These are phyloP conservation scores for Laticauda laticaudata DNA, from an alignment of 2,113 vertebrate species.

Conservation along the genomic window DNA sequence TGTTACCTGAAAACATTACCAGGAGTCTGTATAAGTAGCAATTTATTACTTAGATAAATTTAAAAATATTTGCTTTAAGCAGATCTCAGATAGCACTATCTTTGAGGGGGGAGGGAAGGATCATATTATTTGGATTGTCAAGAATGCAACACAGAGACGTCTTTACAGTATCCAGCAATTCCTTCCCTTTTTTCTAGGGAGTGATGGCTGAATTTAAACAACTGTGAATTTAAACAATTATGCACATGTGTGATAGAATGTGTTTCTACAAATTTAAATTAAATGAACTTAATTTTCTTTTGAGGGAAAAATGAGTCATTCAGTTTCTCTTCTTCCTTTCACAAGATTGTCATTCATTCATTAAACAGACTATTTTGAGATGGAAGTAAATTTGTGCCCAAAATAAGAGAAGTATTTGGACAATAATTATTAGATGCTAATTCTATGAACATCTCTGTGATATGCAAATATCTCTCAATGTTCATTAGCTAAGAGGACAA, in stretches of 20 bases:
- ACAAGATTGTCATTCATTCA: background rate
- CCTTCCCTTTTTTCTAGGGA: background rate
- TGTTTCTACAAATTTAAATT: background rate
- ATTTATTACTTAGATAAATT: background rate
- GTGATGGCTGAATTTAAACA: background rate
- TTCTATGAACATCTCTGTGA: background rate
- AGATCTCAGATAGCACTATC: background rate
- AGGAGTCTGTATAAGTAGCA: background rate
- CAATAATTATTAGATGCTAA: background rate
- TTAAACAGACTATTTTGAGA: background rate
- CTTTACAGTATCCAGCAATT: background rate
- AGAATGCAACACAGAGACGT: background rate
- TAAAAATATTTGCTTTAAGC: background rate
- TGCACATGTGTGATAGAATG: background rate
- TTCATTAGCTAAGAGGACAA: slow-evolving; percentile 12
- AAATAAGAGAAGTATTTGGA: background rate
- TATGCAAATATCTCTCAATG: background rate
- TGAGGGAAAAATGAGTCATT: background rate
- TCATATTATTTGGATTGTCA: background rate
- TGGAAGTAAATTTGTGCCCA: background rate
- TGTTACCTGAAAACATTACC: background rate
- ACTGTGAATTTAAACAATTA: background rate
- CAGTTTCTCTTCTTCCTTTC: background rate
- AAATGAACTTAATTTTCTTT: background rate
- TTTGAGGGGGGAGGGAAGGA: background rate